phyloP scores from a whole-genome alignment of 2,113 vertebrate species.

The Callospermophilus lateralis region DNA sequence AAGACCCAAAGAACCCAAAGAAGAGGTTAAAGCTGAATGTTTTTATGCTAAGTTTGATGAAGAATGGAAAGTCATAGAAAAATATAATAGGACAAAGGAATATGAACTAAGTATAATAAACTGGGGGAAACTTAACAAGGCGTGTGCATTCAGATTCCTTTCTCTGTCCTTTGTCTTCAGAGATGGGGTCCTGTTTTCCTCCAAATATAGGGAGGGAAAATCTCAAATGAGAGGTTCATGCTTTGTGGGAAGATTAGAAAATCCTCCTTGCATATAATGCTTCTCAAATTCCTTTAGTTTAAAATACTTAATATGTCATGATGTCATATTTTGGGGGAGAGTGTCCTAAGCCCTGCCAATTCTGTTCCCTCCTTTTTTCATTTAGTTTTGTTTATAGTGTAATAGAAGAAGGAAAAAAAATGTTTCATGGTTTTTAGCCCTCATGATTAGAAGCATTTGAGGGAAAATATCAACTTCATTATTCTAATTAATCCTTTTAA shows the following conservation, averaged over 20 bases:
- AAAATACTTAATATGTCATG: not conserved
- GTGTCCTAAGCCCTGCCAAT: not conserved
- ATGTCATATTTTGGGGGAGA: not conserved
- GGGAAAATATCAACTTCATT: constrained; percentile 26
- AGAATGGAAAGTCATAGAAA: not conserved
- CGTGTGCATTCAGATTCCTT: not conserved
- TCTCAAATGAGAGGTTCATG: not conserved
- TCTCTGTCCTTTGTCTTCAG: not conserved
- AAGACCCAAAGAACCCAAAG: not conserved
- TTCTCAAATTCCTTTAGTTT: not conserved
- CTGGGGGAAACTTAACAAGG: not conserved
- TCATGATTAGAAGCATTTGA: constrained; percentile 24
- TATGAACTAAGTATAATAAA: not conserved
- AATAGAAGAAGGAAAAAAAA: not conserved
- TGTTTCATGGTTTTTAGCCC: constrained; percentile 46
- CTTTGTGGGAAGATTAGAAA: not conserved
- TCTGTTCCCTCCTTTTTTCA: not conserved
- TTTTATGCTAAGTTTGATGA: not conserved
- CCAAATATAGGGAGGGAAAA: not conserved
- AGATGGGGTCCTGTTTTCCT: not conserved
- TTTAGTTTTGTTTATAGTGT: constrained; percentile 28
- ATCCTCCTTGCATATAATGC: not conserved
- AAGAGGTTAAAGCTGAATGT: not conserved
- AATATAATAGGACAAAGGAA: not conserved
- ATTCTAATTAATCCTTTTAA: constrained; percentile 23